These are phyloP conservation scores for Ephydatia muelleri DNA, from an alignment of 37 sponge, comb jelly and placozoan genomes.

Conservation along the genomic window DNA sequence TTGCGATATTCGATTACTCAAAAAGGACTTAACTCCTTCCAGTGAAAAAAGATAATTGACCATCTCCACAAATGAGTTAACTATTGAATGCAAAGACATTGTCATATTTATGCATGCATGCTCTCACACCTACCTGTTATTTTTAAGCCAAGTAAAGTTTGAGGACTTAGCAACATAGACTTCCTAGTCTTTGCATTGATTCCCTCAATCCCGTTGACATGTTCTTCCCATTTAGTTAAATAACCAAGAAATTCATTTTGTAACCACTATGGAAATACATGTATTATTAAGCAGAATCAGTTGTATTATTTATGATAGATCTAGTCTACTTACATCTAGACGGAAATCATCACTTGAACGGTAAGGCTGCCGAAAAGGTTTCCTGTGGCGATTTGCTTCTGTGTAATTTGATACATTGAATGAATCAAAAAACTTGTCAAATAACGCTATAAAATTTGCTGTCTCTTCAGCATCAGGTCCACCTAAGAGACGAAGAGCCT, in stretches of 20 bases:
- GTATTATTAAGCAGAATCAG: neutral
- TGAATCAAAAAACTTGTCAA: constrained; percentile 20
- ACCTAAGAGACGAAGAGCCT: constrained; percentile 3
- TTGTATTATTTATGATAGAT: neutral
- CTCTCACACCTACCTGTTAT: constrained; percentile 16
- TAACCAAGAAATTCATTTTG: constrained; percentile 3
- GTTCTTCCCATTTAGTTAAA: neutral
- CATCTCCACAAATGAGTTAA: constrained; percentile 22
- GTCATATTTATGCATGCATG: neutral
- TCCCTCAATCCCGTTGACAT: neutral
- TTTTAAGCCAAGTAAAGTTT: constrained; percentile 12
- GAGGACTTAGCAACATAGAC: constrained; percentile 4
- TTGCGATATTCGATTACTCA: constrained; percentile 21
- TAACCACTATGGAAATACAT: neutral
- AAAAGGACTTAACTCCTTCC: neutral
- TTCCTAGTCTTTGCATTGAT: neutral
- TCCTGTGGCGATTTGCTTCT: constrained; percentile 5
- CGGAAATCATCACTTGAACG: constrained; percentile 18
- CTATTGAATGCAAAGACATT: neutral
- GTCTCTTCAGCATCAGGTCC: constrained; percentile 1
- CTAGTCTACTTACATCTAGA: neutral
- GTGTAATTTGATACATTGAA: constrained; percentile 18
- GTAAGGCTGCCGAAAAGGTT: constrained; percentile 13
- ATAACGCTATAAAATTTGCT: constrained; percentile 2
- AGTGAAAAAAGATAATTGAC: neutral